Conservation (phyloP, 2,888 invertebrate species). For the Epinotia ramella region DNA sequence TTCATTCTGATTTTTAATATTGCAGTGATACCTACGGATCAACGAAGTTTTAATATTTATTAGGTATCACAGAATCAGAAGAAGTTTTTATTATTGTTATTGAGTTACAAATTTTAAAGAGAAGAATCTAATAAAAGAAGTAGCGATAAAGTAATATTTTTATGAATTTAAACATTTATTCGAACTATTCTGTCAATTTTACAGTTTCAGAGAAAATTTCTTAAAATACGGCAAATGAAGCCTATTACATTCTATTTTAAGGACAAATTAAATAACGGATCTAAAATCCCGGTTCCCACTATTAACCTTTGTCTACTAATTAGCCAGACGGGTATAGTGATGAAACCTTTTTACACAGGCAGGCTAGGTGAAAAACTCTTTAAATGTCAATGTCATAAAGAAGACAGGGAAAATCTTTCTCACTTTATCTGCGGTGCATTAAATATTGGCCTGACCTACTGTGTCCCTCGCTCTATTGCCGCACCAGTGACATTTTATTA, state of each 20-base stretch:
- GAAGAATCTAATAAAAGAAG: neutral
- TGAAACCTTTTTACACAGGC: too few species aligned
- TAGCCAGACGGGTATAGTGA: too few species aligned
- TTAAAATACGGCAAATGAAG: too few species aligned
- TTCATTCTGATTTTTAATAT: too few species aligned
- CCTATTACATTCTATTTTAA: too few species aligned
- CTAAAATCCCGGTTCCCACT: too few species aligned
- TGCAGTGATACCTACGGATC: neutral
- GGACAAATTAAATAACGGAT: too few species aligned
- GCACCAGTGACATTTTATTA: slow-evolving; percentile 39
- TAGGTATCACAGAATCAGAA: neutral
- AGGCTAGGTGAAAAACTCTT: neutral
- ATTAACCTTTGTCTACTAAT: too few species aligned
- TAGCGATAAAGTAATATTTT: too few species aligned
- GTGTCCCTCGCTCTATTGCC: slow-evolving; percentile 6
- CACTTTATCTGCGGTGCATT: neutral
- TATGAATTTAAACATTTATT: too few species aligned
- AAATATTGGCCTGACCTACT: slow-evolving; percentile 18
- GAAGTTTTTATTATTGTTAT: neutral
- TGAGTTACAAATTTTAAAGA: neutral
- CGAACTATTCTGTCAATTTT: too few species aligned
- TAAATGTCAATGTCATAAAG: neutral
- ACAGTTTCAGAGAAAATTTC: too few species aligned
- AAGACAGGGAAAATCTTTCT: neutral
- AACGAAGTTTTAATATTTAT: neutral